Conservation (phyloP, 1,140 invertebrate species). For the Zaprionus tsacasi region DNA sequence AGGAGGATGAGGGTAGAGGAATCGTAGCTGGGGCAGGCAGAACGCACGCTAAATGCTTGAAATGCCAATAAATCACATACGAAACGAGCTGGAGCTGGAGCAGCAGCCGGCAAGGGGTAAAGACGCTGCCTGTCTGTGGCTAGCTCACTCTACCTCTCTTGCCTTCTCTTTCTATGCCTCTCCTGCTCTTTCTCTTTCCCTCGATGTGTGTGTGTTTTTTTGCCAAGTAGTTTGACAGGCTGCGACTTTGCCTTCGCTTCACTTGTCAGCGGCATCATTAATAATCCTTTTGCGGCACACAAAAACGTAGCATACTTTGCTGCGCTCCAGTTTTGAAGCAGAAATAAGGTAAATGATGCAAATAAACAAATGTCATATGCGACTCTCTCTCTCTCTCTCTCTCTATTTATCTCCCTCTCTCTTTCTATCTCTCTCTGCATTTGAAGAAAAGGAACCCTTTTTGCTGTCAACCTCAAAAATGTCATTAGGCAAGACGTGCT, state of each 20-base stretch:
- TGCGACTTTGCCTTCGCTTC: constrained; percentile 71
- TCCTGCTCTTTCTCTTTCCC: not conserved
- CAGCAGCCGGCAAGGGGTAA: not conserved
- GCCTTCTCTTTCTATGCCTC: not conserved
- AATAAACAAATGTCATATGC: constrained; percentile 84
- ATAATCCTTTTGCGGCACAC: constrained; percentile 72
- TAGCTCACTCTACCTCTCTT: not conserved
- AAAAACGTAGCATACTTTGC: constrained; percentile 58
- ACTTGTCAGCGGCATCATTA: constrained; percentile 81
- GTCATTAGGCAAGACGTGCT: constrained; percentile 77
- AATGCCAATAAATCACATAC: constrained; percentile 82
- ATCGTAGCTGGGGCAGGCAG: not conserved
- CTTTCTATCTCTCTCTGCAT: no score
- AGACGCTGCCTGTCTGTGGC: constrained; percentile 6
- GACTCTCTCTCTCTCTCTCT: constrained; percentile 18
- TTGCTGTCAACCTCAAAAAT: constrained; percentile 79
- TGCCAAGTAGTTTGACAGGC: constrained; percentile 11
- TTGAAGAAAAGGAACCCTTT: constrained; percentile 18
- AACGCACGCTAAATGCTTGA: constrained; percentile 66
- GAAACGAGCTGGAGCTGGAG: not conserved
- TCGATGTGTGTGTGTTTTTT: not conserved
- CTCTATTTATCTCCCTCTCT: no score
- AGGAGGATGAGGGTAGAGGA: no score
- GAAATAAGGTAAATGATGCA: constrained; percentile 81
- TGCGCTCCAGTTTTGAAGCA: constrained; percentile 21